phyloP scores from a whole-genome alignment of 2,888 invertebrate genomes.

The Ennomos fuscantarius region DNA sequence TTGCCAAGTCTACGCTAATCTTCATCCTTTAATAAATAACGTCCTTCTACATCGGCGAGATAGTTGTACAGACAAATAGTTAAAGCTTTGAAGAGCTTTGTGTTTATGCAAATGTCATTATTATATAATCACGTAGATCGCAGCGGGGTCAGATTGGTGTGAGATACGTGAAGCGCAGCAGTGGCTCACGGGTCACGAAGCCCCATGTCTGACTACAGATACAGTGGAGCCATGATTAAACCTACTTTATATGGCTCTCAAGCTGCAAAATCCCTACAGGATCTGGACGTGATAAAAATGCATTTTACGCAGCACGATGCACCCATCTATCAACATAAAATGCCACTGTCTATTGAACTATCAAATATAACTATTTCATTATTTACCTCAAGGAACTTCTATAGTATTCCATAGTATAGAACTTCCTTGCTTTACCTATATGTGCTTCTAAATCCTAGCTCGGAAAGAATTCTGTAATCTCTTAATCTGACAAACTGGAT shows the following conservation, averaged over 20 bases:
- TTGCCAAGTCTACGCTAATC: slow-evolving; percentile 31
- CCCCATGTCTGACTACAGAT: slow-evolving; percentile 41
- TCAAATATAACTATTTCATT: too few relatives aligned
- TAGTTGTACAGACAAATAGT: slow-evolving; percentile 24
- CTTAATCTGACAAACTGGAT: too few relatives aligned
- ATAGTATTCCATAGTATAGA: too few relatives aligned
- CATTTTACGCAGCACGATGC: too few relatives aligned
- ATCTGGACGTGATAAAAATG: too few relatives aligned
- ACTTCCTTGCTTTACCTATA: too few relatives aligned
- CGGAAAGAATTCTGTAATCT: too few relatives aligned
- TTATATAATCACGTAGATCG: slow-evolving; percentile 46
- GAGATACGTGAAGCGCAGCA: slow-evolving; percentile 47
- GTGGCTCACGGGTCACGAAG: slow-evolving; percentile 51
- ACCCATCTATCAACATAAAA: too few relatives aligned
- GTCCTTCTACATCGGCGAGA: slow-evolving; percentile 16
- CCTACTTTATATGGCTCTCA: slow-evolving; percentile 41
- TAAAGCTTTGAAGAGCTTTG: slow-evolving; percentile 16
- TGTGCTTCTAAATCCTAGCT: too few relatives aligned
- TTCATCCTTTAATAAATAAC: slow-evolving; percentile 29
- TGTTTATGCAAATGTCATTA: slow-evolving; percentile 41
- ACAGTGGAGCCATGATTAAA: slow-evolving; percentile 12
- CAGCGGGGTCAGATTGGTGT: slow-evolving; percentile 52
- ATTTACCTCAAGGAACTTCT: too few relatives aligned
- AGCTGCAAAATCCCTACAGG: not conserved
- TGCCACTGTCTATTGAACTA: too few relatives aligned